Evolutionary conservation across 2,797 vertebrate species (phyloP), one percentile per base, ranked within the genome.

Genomic region (Pyrocephalus nanus): DNA sequence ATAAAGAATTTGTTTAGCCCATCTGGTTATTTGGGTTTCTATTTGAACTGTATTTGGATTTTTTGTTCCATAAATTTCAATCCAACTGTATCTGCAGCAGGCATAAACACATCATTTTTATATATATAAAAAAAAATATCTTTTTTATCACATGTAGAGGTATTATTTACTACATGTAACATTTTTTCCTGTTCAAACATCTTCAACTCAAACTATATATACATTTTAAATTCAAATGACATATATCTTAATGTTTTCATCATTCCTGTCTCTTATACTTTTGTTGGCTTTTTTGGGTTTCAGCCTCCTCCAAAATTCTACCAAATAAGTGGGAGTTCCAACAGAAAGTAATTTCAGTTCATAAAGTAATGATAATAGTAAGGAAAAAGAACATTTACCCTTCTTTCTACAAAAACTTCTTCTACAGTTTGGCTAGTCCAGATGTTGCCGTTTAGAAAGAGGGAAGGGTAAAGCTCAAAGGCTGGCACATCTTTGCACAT

Each of bases 361-460:
- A 74, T 45, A 58, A 75, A 82, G 21, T 30, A 64, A 26, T 34
- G 50, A 66, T 20, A 58, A 60, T 20, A 73, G 21, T 70, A 75
- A 16, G 10, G 20, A 6, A 86, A 64, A 85, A 58, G 45, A 84
- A 64, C 6, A 66, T 54, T 86, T 90, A 62, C 81, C 27, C 34
- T 55, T 77, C 48, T 62, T 93, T 30, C 48, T 43, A 7, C 16
- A 45, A 64, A 78, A 94, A 42, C 11, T 27, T 86, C 6, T 5
- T 64, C 29, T 61, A 53, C 6, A 57, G 29, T 92, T 89, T 84
- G 55, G 4, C 17, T 92, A n/a, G 43, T 67, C 88, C 86, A 90
- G 83, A 85, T 88, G 86, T 19, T 93, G 88, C 67, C 83, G 88
- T 95, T 93, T 89, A 61, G 62, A 70, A 86, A 81, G 14, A 76